phyloP scores from a whole-genome alignment of 1,140 invertebrate genomes.

The Lepidurus packardi region DNA sequence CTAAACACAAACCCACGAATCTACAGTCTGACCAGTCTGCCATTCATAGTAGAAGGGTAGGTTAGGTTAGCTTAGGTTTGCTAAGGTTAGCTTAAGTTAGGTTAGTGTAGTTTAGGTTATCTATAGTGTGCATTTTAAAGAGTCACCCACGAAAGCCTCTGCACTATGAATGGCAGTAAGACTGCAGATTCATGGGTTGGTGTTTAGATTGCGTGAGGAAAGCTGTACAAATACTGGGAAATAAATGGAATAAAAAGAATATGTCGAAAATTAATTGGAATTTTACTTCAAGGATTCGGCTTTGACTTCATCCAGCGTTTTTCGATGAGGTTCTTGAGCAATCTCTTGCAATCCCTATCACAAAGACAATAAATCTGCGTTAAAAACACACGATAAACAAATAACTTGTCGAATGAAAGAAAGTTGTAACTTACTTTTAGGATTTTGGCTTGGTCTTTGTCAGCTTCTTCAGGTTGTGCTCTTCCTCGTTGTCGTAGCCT shows the following conservation, averaged over 20 bases:
- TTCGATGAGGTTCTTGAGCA: conserved; percentile 77
- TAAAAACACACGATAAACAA: conserved; percentile 3
- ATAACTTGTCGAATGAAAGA: not conserved
- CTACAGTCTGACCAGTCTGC: too few species aligned
- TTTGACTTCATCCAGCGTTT: conserved; percentile 55
- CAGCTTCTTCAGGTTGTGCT: conserved; percentile 67
- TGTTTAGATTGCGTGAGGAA: not conserved
- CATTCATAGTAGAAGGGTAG: too few species aligned
- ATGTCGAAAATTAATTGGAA: not conserved
- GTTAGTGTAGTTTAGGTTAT: too few species aligned
- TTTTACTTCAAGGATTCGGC: conserved; percentile 60
- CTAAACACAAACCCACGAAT: too few species aligned
- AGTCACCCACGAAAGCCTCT: too few species aligned
- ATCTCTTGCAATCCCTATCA: conserved; percentile 89
- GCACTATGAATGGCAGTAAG: too few species aligned
- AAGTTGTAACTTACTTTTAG: conserved; percentile 58
- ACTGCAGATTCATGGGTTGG: not conserved
- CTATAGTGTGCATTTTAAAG: too few species aligned
- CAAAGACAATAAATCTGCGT: conserved; percentile 24
- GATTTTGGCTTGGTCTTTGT: conserved; percentile 90
- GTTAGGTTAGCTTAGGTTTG: too few species aligned
- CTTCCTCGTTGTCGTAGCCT: conserved; percentile 66
- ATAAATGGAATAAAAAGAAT: not conserved
- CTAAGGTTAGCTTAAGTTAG: too few species aligned
- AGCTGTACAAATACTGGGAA: not conserved